These are phyloP conservation scores for Drosophila repletoides DNA, from an alignment of 1,140 invertebrate genomes.

Conservation along the genomic window DNA sequence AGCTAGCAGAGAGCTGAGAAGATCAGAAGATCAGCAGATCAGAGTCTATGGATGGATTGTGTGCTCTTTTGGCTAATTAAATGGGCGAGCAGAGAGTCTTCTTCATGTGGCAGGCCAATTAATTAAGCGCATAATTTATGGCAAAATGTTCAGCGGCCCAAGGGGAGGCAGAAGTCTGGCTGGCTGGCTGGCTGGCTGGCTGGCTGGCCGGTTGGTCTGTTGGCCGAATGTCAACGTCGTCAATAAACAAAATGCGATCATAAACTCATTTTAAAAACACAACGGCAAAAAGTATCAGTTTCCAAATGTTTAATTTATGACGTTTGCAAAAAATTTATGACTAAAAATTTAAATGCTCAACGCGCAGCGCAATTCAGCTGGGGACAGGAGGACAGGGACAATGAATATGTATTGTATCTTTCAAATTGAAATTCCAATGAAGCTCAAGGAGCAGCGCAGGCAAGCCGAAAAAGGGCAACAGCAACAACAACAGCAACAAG, in stretches of 20 bases:
- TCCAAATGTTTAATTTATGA: slow-evolving; percentile 80
- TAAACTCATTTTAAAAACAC: slow-evolving; percentile 34
- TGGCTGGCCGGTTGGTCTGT: no score
- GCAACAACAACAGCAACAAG: not conserved
- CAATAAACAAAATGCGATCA: slow-evolving; percentile 42
- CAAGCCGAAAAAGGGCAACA: slow-evolving; percentile 3
- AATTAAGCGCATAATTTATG: slow-evolving; percentile 79
- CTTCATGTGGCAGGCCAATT: slow-evolving; percentile 70
- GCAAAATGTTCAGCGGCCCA: slow-evolving; percentile 38
- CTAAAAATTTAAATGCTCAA: slow-evolving; percentile 70
- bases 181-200: no score
- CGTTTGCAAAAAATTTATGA: slow-evolving; percentile 74
- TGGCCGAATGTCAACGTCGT: slow-evolving; percentile 43
- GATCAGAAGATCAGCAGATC: slow-evolving; percentile 7
- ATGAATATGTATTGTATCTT: slow-evolving; percentile 73
- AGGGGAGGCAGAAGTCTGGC: no score
- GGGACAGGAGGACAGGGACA: slow-evolving; percentile 19
- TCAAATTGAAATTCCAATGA: slow-evolving; percentile 73
- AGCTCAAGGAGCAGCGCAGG: slow-evolving; percentile 61
- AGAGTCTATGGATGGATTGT: not conserved
- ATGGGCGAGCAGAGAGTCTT: slow-evolving; percentile 39
- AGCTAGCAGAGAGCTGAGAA: not conserved
- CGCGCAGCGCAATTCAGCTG: slow-evolving; percentile 36
- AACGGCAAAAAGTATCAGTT: slow-evolving; percentile 58
- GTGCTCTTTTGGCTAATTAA: slow-evolving; percentile 54